Conservation (phyloP, 2,888 invertebrate species). For the Drosophila setosimentum region DNA sequence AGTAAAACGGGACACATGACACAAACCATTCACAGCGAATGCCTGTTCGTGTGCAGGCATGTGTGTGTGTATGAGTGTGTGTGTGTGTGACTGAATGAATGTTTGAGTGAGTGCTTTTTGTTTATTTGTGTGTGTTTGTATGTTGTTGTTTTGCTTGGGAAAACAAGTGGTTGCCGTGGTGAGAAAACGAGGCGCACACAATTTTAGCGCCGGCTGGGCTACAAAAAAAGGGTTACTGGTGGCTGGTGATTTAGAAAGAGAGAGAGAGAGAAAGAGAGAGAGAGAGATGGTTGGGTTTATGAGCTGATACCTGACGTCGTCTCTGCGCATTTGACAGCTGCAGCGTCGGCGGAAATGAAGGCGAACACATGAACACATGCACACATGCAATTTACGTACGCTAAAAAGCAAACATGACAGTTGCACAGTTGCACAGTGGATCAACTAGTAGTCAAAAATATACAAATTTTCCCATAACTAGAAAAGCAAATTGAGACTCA, state of each 20-base stretch:
- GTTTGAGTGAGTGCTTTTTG: constrained; percentile 26
- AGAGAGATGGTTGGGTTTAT: not conserved
- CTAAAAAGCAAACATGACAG: constrained; percentile 67
- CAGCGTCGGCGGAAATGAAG: constrained; percentile 56
- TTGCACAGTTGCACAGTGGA: constrained; percentile 25
- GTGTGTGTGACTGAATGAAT: constrained; percentile 18
- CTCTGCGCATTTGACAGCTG: constrained; percentile 66
- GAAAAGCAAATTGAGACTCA: not conserved
- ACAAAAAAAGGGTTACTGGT: not conserved
- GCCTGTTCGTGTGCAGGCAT: constrained; percentile 10
- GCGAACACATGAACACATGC: constrained; percentile 28
- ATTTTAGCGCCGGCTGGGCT: constrained; percentile 44
- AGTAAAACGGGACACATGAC: constrained; percentile 38
- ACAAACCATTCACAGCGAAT: constrained; percentile 41
- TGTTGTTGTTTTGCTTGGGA: constrained; percentile 82
- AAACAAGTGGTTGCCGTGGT: constrained; percentile 85
- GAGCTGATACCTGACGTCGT: constrained; percentile 32
- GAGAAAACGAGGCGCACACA: constrained; percentile 62
- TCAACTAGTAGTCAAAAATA: not conserved
- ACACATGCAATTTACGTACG: constrained; percentile 38
- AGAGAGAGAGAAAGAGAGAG: too few relatives aligned
- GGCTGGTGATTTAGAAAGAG: not conserved
- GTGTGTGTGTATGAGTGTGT: constrained; percentile 8
- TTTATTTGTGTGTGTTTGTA: constrained; percentile 31
- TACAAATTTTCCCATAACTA: not conserved